Evolutionary conservation across 2,797 vertebrate genomes (phyloP).

Genomic region (Distichodus sexfasciatus): DNA sequence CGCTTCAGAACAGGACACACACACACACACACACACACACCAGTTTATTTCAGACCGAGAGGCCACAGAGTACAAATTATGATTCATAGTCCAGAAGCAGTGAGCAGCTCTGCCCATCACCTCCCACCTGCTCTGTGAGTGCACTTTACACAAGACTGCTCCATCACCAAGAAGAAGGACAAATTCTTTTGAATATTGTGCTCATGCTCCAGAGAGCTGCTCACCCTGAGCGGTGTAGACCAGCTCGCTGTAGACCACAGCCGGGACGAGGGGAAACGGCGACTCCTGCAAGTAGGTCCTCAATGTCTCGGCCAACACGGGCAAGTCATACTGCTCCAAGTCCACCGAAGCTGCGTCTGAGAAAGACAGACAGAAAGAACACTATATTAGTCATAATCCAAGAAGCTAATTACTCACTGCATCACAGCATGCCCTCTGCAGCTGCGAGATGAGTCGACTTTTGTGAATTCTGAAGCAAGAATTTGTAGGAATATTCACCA

Average conservation of each 20-base stretch:
- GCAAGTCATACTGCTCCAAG: slow-evolving; percentile 64
- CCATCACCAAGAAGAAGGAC: too few species aligned
- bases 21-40: not conserved
- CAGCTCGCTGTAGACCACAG: slow-evolving; percentile 69
- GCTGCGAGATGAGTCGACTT: too few species aligned
- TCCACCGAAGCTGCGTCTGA: slow-evolving; percentile 62
- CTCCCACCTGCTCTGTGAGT: too few species aligned
- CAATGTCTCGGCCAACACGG: slow-evolving; percentile 64
- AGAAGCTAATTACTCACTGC: not conserved
- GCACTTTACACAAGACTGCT: too few species aligned
- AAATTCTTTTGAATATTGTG: not conserved
- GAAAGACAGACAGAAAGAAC: slow-evolving; percentile 20
- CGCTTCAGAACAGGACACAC: slow-evolving; percentile 6
- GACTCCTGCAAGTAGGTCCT: slow-evolving; percentile 67
- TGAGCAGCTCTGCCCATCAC: too few species aligned
- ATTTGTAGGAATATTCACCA: too few species aligned
- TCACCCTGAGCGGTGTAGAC: slow-evolving; percentile 74
- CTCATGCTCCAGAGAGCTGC: not conserved
- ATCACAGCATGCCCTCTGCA: too few species aligned
- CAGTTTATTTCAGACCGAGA: not conserved
- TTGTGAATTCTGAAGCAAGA: too few species aligned
- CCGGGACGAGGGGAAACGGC: slow-evolving; percentile 63
- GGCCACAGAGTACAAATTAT: not conserved
- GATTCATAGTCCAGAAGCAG: not conserved
- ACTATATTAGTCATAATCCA: slow-evolving; percentile 20